phyloP scores from a whole-genome alignment of 2,888 invertebrate species.

The Saturnia japonica region DNA sequence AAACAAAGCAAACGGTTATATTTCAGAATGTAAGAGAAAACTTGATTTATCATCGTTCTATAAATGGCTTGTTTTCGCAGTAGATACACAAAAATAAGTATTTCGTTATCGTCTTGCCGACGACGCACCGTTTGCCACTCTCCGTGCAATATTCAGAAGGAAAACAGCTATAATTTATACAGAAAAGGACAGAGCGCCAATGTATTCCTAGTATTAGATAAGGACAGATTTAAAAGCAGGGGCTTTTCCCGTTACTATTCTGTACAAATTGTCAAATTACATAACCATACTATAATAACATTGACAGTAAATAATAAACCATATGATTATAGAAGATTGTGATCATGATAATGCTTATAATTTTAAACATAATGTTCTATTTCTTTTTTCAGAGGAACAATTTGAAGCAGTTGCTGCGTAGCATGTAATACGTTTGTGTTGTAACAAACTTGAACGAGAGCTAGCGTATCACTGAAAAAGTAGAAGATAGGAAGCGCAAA shows the following conservation, averaged over 20 bases:
- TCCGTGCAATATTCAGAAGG: constrained; percentile 61
- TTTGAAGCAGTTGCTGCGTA: constrained; percentile 47
- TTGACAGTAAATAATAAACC: neutral
- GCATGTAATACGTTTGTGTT: constrained; percentile 63
- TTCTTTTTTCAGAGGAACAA: constrained; percentile 58
- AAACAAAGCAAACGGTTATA: constrained; percentile 20
- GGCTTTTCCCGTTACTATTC: constrained; percentile 46
- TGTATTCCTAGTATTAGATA: constrained; percentile 36
- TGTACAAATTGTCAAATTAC: constrained; percentile 46
- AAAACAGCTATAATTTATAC: constrained; percentile 71
- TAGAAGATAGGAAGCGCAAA: constrained; percentile 27
- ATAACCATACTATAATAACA: constrained; percentile 32
- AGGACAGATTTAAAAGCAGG: constrained; percentile 37
- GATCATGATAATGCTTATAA: no score
- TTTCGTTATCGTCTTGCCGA: constrained; percentile 61
- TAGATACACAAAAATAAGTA: constrained; percentile 66
- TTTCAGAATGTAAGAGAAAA: constrained; percentile 36
- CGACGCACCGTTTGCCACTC: constrained; percentile 41
- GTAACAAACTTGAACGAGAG: constrained; percentile 45
- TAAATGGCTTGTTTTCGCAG: constrained; percentile 71
- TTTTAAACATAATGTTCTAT: constrained; percentile 20
- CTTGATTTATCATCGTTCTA: constrained; percentile 63
- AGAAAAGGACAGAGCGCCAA: constrained; percentile 46
- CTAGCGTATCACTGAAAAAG: constrained; percentile 41
- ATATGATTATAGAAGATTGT: neutral